Evolutionary conservation across 2,113 vertebrate species (phyloP).

Genomic region (Formicarius rufipectus): DNA sequence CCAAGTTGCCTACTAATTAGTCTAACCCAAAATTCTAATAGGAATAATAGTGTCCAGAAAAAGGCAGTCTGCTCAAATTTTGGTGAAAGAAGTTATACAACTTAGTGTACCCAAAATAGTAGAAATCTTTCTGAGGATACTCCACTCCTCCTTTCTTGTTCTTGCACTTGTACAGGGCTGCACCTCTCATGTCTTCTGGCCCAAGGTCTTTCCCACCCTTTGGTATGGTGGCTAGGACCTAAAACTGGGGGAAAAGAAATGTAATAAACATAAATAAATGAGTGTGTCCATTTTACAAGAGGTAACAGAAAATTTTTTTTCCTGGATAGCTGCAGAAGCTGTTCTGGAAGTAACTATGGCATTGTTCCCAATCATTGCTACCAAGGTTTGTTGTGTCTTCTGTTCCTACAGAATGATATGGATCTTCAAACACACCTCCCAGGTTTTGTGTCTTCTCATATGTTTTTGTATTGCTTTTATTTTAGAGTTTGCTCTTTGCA

Average conservation of each 20-base stretch:
- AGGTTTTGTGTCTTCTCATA: neutral
- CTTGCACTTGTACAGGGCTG: too few relatives aligned
- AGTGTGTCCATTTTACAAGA: neutral
- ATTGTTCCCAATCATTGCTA: neutral
- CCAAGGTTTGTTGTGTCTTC: neutral
- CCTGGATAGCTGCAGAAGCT: neutral
- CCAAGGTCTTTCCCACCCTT: neutral
- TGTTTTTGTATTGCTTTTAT: neutral
- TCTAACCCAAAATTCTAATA: neutral
- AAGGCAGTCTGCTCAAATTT: neutral
- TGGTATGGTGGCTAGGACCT: neutral
- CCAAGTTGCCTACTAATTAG: neutral
- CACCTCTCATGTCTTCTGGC: neutral
- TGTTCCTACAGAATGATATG: neutral
- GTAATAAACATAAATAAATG: neutral
- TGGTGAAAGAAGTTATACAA: neutral
- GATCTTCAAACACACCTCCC: neutral
- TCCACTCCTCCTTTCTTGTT: neutral
- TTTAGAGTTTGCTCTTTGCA: neutral
- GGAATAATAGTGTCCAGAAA: neutral
- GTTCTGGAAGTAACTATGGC: neutral
- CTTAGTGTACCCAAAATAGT: accelerated
- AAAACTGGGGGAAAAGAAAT: neutral
- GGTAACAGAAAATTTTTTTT: neutral
- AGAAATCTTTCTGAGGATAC: neutral